Percentiles rank a stretch among this genome's conserved stretches.
These are phyloP conservation scores for Gymnobelideus leadbeateri DNA, from an alignment of 2,113 vertebrate genomes.

Conservation along the genomic window DNA sequence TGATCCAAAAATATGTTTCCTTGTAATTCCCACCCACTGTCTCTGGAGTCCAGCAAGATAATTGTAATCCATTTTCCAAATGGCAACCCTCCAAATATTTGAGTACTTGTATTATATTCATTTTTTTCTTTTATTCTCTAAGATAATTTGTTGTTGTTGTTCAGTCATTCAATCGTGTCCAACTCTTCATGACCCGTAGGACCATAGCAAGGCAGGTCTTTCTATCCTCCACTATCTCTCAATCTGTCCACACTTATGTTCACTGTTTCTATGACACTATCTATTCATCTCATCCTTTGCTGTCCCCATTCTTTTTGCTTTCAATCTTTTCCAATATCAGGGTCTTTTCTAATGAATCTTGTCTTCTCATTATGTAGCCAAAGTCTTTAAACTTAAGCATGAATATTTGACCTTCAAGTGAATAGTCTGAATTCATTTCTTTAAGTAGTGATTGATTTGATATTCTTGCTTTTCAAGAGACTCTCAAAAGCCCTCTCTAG, in stretches of 20 bases:
- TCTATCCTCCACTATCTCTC: background rate
- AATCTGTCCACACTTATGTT: background rate
- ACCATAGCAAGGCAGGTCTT: background rate
- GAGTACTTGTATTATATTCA: background rate
- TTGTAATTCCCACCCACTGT: background rate
- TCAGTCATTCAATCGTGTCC: background rate
- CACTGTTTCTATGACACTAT: background rate
- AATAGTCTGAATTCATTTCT: background rate
- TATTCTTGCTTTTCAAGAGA: too few species aligned
- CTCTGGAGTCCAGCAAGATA: background rate
- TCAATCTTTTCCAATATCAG: background rate
- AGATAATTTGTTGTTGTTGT: background rate
- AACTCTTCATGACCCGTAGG: background rate
- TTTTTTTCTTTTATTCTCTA: background rate
- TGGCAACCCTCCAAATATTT: background rate
- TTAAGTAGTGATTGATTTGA: background rate
- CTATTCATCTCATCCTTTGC: background rate
- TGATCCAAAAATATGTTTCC: background rate
- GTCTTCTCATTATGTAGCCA: background rate
- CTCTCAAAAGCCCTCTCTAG: background rate
- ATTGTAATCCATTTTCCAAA: background rate
- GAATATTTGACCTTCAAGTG: background rate
- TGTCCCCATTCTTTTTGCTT: background rate
- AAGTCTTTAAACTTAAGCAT: background rate
- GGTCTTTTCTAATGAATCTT: background rate